phyloP scores from a whole-genome alignment of 64 coral and sea anemone species.

The Dendronephthya gigantea region DNA sequence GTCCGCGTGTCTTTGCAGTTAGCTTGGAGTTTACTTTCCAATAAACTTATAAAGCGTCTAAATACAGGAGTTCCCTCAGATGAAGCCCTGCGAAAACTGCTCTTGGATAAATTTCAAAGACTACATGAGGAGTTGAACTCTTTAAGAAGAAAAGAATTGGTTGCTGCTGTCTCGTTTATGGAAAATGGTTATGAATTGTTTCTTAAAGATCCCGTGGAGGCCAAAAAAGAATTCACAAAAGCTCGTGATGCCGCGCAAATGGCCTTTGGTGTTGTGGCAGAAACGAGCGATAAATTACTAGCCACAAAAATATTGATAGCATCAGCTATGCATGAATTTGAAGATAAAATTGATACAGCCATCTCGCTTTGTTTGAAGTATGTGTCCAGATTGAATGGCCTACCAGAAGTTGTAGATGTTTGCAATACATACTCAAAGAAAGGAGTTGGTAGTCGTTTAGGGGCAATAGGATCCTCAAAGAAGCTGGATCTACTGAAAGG shows the following conservation, averaged over 20 bases:
- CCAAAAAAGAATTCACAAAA: conserved; percentile 89
- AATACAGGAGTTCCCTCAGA: conserved; percentile 64
- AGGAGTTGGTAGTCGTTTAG: conserved; percentile 56
- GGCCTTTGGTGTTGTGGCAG: conserved; percentile 74
- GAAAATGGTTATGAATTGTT: conserved; percentile 93
- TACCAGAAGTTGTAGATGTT: conserved; percentile 53
- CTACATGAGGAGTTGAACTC: conserved; percentile 72
- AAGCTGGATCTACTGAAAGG: conserved; percentile 45
- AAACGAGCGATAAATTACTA: conserved; percentile 67
- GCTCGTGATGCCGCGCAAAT: conserved; percentile 90
- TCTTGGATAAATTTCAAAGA: conserved; percentile 73
- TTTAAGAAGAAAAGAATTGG: conserved; percentile 79
- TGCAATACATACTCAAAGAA: conserved; percentile 29
- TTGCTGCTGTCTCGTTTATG: conserved; percentile 84
- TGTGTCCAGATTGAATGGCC: conserved; percentile 54
- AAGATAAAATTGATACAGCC: conserved; percentile 67
- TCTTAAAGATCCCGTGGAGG: conserved; percentile 61
- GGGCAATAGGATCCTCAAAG: conserved; percentile 35
- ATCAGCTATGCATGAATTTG: conserved; percentile 86
- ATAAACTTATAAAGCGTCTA: conserved; percentile 62
- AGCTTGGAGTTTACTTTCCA: conserved; percentile 82
- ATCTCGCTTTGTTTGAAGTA: conserved; percentile 66
- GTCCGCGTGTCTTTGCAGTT: conserved; percentile 74
- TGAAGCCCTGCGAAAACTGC: conserved; percentile 75
- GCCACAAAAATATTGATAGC: conserved; percentile 97